These are phyloP conservation scores for Ethmia dodecea DNA, from an alignment of 2,888 invertebrate genomes.

Conservation along the genomic window DNA sequence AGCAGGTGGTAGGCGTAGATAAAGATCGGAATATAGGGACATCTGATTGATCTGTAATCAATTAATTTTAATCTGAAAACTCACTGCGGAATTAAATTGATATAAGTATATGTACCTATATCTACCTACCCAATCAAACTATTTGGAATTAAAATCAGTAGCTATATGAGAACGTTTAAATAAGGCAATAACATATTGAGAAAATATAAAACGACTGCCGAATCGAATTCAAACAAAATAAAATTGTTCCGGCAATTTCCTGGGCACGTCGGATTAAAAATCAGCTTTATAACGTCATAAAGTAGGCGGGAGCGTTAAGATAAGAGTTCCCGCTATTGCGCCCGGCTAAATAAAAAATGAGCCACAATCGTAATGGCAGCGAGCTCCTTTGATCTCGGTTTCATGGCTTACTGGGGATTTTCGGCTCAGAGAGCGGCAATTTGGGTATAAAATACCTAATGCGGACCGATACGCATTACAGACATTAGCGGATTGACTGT, in stretches of 20 bases:
- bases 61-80: no score
- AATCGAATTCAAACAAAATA: slow-evolving; percentile 31
- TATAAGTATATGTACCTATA: no score
- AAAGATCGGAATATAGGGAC: no score
- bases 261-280: slow-evolving; percentile 70
- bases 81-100: no score
- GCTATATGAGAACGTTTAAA: no score
- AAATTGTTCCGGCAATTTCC: slow-evolving; percentile 48
- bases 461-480: slow-evolving; percentile 61
- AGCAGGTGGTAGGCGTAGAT: no score
- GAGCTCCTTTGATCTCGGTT: slow-evolving; percentile 73
- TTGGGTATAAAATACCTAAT: slow-evolving; percentile 69
- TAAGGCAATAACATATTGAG: no score
- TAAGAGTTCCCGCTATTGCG: slow-evolving; percentile 49
- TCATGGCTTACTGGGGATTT: slow-evolving; percentile 70
- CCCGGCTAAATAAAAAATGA: slow-evolving; percentile 74
- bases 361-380: slow-evolving; percentile 72
- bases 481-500: slow-evolving; percentile 66
- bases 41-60: no score
- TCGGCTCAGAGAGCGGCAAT: slow-evolving; percentile 60
- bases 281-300: slow-evolving; percentile 77
- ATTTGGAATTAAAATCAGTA: no score
- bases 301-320: slow-evolving; percentile 66
- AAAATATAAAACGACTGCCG: no score
- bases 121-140: no score